Percentiles rank a stretch among this genome's conserved stretches.
phyloP scores from a whole-genome alignment of 1,140 invertebrate species.

The Bilobella aurantiaca region DNA sequence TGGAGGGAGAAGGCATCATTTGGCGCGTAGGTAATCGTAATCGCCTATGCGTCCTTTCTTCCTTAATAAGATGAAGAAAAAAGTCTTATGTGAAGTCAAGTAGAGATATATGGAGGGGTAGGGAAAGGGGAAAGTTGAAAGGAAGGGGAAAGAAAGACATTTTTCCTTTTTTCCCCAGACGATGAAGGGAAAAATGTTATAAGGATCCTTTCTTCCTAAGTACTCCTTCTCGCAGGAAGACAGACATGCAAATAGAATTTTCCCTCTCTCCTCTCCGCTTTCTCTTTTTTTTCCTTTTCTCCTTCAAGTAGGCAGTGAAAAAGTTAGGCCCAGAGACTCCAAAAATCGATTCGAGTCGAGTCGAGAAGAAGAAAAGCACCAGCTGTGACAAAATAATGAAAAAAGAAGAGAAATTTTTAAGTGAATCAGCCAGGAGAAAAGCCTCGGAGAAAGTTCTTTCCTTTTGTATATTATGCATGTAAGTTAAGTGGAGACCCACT shows the following conservation, averaged over 20 bases:
- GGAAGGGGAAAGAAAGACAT: background rate
- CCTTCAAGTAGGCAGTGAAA: background rate
- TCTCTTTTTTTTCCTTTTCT: too few relatives aligned
- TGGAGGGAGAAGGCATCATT: conserved; percentile 15
- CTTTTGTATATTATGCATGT: conserved; percentile 14
- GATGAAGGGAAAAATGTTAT: conserved; percentile 5
- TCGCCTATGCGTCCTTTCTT: conserved; percentile 1
- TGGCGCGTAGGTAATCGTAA: conserved; percentile 19
- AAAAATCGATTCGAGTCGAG: conserved; percentile 20
- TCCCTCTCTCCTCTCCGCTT: conserved; percentile 13
- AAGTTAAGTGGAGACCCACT: conserved; percentile 16
- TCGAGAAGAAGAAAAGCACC: conserved; percentile 21
- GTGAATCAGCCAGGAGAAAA: conserved; percentile 18
- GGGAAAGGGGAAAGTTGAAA: conserved; percentile 4
- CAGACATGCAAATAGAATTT: conserved; percentile 20
- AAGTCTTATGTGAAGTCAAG: background rate
- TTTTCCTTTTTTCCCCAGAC: background rate
- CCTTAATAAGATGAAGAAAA: conserved; percentile 17
- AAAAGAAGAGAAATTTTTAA: conserved; percentile 24
- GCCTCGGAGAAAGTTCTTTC: background rate
- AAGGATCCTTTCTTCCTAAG: conserved; percentile 1
- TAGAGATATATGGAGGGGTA: background rate
- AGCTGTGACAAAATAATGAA: conserved; percentile 24
- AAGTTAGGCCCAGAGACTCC: too few relatives aligned
- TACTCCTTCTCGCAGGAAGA: background rate